Evolutionary conservation across 1,140 invertebrate genomes (phyloP).

Genomic region (Thaumatotibia leucotreta): DNA sequence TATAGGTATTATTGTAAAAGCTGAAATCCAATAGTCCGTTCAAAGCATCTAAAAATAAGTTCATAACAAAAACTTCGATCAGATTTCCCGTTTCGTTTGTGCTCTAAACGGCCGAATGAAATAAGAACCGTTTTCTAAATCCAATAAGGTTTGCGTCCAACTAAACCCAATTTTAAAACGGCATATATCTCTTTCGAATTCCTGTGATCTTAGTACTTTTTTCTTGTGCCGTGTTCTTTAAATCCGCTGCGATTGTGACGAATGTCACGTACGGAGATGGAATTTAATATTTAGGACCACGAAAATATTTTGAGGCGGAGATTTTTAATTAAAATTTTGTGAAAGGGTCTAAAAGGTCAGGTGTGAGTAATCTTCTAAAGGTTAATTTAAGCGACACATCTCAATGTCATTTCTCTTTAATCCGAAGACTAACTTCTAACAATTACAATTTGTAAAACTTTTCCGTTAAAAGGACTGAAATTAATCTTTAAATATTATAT

Average conservation of each 20-base stretch:
- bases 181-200: background rate
- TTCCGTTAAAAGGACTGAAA: too few species aligned
- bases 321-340: background rate
- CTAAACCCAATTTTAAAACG: conserved; percentile 15
- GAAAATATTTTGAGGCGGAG: background rate
- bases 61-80: conserved; percentile 35
- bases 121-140: conserved; percentile 36
- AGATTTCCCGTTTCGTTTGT: conserved; percentile 35
- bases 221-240: background rate
- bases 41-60: conserved; percentile 16
- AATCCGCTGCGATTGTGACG: conserved; percentile 28
- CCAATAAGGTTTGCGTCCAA: conserved; percentile 33
- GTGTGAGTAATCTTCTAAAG: too few species aligned
- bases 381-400: too few species aligned
- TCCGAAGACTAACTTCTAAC: too few species aligned
- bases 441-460: too few species aligned
- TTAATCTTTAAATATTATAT: too few species aligned
- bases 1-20: background rate
- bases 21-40: background rate
- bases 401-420: too few species aligned
- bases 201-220: background rate
- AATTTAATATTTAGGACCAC: conserved; percentile 45
- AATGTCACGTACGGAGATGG: conserved; percentile 28
- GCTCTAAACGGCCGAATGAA: conserved; percentile 32
- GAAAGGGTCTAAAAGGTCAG: too few species aligned